A percentile compares a stretch with the other conserved stretches of the same genome.
phyloP scores from a whole-genome alignment of 2,888 invertebrate species.

The Loripinus fragilis region DNA sequence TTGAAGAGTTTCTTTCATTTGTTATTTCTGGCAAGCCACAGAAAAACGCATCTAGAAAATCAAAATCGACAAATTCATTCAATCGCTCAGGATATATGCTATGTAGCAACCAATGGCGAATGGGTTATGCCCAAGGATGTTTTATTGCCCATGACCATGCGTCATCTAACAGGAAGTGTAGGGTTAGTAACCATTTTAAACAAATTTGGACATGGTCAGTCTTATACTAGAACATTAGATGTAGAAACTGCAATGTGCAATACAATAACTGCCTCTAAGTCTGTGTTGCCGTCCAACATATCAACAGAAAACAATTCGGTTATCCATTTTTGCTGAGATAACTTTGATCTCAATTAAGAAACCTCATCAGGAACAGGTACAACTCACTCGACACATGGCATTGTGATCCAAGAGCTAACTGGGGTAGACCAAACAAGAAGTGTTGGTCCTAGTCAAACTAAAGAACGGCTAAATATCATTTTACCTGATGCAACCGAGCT shows the following conservation, averaged over 20 bases:
- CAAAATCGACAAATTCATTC: constrained; percentile 3
- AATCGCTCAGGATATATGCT: constrained; percentile 27
- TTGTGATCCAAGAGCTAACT: background rate
- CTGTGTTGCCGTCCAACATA: too few relatives aligned
- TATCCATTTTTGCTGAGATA: constrained; percentile 49
- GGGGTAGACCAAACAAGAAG: background rate
- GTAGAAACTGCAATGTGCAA: too few relatives aligned
- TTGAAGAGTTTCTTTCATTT: background rate
- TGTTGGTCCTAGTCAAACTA: too few relatives aligned
- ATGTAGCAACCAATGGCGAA: constrained; percentile 40
- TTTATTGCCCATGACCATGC: constrained; percentile 39
- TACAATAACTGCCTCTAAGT: too few relatives aligned
- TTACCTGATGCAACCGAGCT: too few relatives aligned
- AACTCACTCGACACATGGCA: constrained; percentile 3
- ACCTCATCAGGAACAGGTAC: background rate
- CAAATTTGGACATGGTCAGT: too few relatives aligned
- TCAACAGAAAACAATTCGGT: constrained; percentile 37
- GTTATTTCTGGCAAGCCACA: background rate
- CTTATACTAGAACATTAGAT: too few relatives aligned
- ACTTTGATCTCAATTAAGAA: constrained; percentile 45
- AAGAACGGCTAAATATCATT: too few relatives aligned
- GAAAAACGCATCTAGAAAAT: background rate
- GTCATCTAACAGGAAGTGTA: constrained; percentile 55
- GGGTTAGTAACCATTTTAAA: constrained; percentile 43
- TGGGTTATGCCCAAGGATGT: constrained; percentile 50